These are phyloP conservation scores for Macrotis lagotis DNA, from an alignment of 2,113 vertebrate genomes.

Conservation along the genomic window DNA sequence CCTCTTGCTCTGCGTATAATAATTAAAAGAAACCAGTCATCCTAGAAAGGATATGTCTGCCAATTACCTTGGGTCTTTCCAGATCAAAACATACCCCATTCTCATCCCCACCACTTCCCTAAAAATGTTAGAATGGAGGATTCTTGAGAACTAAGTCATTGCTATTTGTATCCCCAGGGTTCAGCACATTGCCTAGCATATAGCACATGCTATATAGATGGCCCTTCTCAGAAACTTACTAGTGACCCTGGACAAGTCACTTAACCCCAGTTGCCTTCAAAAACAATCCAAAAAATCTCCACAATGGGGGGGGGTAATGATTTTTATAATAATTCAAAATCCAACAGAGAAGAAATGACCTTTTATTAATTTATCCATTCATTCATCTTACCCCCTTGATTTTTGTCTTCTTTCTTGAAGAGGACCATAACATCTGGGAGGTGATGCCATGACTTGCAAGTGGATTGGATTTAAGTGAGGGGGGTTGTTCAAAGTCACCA, in stretches of 20 bases:
- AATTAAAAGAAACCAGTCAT: not conserved
- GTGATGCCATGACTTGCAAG: too few species aligned
- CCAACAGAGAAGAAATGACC: too few species aligned
- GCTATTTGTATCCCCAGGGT: not conserved
- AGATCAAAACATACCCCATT: not conserved
- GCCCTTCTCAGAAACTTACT: too few species aligned
- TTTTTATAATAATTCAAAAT: too few species aligned
- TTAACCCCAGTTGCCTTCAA: too few species aligned
- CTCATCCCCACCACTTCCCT: not conserved
- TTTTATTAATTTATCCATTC: not conserved
- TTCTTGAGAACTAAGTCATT: not conserved
- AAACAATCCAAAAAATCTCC: too few species aligned
- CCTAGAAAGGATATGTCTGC: not conserved
- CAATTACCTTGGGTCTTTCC: not conserved
- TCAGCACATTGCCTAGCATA: not conserved
- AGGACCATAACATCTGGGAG: too few species aligned
- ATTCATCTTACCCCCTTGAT: not conserved
- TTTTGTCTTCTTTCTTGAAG: too few species aligned
- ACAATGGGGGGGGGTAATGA: too few species aligned
- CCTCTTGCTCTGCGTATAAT: not conserved
- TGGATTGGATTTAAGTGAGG: too few species aligned
- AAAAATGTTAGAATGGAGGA: not conserved
- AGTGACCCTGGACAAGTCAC: too few species aligned
- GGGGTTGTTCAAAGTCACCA: too few species aligned
- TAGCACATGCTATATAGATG: not conserved